These are phyloP conservation scores for Gibbula magus DNA, from an alignment of 2,888 invertebrate species.

Conservation along the genomic window DNA sequence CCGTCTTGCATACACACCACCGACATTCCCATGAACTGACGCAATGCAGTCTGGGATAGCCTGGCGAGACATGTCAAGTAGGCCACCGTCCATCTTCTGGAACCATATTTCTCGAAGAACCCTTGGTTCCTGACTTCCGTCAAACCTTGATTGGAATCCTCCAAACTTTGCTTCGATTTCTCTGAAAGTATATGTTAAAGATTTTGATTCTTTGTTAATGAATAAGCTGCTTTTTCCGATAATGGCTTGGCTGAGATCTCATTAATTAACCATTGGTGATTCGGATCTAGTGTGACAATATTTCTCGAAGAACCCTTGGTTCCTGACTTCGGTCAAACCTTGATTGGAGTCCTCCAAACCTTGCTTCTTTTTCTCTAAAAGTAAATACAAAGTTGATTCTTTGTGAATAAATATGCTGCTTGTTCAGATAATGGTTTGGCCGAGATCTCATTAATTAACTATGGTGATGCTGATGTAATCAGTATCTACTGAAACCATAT, in stretches of 20 bases:
- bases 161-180: background rate
- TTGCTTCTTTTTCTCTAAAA: too few species aligned
- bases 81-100: constrained; percentile 32
- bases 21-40: constrained; percentile 40
- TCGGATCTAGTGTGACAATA: constrained; percentile 9
- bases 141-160: background rate
- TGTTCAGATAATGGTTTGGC: too few species aligned
- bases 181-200: too few species aligned
- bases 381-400: too few species aligned
- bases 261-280: too few species aligned
- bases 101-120: background rate
- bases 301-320: background rate
- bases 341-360: background rate
- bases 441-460: too few species aligned
- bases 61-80: constrained; percentile 28
- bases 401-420: too few species aligned
- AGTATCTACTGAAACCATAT: constrained; percentile 16
- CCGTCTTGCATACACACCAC: constrained; percentile 40
- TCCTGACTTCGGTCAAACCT: background rate
- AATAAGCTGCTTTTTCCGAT: too few species aligned
- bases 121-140: background rate
- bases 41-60: constrained; percentile 37
- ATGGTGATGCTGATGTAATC: too few species aligned
- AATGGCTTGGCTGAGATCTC: too few species aligned
- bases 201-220: too few species aligned